Percentiles rank a stretch among this genome's conserved stretches.
These are phyloP conservation scores for Oscheius sp. DNA, from an alignment of 2,888 invertebrate genomes.

Conservation along the genomic window DNA sequence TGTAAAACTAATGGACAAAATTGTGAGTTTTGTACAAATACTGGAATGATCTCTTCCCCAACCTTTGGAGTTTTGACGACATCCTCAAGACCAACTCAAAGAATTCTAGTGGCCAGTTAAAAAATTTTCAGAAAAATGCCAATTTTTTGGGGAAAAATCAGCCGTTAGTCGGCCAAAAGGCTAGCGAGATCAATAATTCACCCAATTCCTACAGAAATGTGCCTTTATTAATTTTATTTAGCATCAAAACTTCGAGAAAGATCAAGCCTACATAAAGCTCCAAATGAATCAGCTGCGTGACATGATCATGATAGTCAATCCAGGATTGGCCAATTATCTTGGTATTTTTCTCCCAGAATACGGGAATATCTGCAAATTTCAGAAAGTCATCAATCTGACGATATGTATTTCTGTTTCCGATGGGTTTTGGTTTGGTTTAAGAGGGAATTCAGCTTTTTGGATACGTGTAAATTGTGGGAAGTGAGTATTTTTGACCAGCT, in stretches of 20 bases:
- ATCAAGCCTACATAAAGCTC: slow-evolving; percentile 94
- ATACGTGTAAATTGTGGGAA: slow-evolving; percentile 84
- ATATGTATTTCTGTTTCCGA: slow-evolving; percentile 98
- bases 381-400: slow-evolving; percentile 87
- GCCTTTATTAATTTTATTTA: too few species aligned
- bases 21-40: too few species aligned
- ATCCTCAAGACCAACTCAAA: too few species aligned
- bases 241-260: slow-evolving; percentile 93
- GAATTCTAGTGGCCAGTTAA: too few species aligned
- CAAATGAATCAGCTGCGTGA: slow-evolving; percentile 88
- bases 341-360: slow-evolving; percentile 70
- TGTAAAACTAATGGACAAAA: slow-evolving; percentile 94
- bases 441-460: slow-evolving; percentile 86
- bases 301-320: slow-evolving; percentile 85
- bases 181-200: too few species aligned
- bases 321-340: slow-evolving; percentile 87
- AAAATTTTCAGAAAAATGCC: too few species aligned
- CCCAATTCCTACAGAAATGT: too few species aligned
- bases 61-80: too few species aligned
- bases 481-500: slow-evolving; percentile 29
- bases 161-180: too few species aligned
- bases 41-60: too few species aligned
- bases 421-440: slow-evolving; percentile 97
- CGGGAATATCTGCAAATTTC: neutral
- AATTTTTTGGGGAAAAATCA: too few species aligned